These are phyloP conservation scores for Microcebus jonahi DNA, from an alignment of 2,113 vertebrate genomes.

Conservation along the genomic window DNA sequence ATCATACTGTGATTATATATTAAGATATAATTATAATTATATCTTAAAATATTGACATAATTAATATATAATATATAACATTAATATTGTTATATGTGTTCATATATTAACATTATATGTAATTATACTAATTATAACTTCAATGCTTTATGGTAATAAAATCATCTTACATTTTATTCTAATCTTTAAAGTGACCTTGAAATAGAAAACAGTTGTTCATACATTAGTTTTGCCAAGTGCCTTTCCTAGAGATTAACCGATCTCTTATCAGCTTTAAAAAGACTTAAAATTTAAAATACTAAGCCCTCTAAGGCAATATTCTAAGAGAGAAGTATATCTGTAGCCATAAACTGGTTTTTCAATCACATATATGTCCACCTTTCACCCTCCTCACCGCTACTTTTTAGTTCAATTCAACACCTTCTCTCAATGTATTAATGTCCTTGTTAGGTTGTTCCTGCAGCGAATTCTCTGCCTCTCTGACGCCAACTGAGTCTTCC, in stretches of 20 bases:
- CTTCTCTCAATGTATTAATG: background rate
- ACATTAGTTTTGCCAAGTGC: background rate
- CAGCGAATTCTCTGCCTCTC: background rate
- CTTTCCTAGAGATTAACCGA: background rate
- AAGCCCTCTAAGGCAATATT: background rate
- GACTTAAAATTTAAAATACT: background rate
- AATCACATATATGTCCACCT: background rate
- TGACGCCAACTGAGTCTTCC: background rate
- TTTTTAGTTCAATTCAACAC: background rate
- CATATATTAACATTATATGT: background rate
- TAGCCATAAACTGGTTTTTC: background rate
- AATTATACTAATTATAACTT: background rate
- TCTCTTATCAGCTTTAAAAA: conserved; percentile 23
- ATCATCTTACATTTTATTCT: background rate
- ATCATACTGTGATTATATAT: background rate
- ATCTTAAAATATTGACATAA: background rate
- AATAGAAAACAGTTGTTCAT: background rate
- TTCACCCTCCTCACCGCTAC: background rate
- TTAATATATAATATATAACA: background rate
- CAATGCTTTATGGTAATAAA: conserved; percentile 32
- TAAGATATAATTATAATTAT: too few relatives aligned
- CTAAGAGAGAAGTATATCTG: background rate
- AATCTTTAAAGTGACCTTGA: conserved; percentile 31
- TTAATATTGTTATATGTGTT: background rate
- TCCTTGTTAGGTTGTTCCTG: background rate